Evolutionary conservation across 2,797 vertebrate species (phyloP).

Genomic region (Cuculus canorus): DNA sequence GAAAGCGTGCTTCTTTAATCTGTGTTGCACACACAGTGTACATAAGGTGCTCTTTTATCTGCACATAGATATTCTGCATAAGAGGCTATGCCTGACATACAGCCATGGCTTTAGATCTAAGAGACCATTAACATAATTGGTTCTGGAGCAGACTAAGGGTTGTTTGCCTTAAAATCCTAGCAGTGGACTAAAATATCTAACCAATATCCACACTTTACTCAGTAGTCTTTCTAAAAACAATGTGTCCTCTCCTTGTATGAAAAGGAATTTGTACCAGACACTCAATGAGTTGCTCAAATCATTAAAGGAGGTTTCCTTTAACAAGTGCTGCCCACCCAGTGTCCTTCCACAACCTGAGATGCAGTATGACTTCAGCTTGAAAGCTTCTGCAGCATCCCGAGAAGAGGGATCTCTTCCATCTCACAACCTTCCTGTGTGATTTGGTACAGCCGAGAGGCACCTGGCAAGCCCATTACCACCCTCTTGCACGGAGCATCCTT

Average conservation of each 20-base stretch:
- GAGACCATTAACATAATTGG: conserved; percentile 75
- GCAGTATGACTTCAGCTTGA: neutral
- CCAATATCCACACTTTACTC: conserved; percentile 51
- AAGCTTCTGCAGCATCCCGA: neutral
- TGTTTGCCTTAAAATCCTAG: conserved; percentile 71
- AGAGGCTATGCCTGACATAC: conserved; percentile 20
- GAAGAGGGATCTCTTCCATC: neutral
- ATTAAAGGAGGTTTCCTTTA: conserved; percentile 15
- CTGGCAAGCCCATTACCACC: neutral
- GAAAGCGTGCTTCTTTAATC: neutral
- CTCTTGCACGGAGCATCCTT: neutral
- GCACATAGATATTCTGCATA: neutral
- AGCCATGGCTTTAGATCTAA: conserved; percentile 45
- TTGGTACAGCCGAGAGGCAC: neutral
- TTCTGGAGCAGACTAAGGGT: conserved; percentile 56
- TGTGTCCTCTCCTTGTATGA: rapidly evolving
- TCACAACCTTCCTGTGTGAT: neutral
- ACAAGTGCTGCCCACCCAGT: neutral
- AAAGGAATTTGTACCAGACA: neutral
- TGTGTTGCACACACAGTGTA: neutral
- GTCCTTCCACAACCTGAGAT: neutral
- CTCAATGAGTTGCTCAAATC: neutral
- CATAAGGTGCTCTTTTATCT: conserved; percentile 1
- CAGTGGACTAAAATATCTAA: conserved; percentile 50
- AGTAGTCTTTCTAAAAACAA: conserved; percentile 20